phyloP scores from a whole-genome alignment of 2,888 invertebrate species.

The Cepaea hortensis region DNA sequence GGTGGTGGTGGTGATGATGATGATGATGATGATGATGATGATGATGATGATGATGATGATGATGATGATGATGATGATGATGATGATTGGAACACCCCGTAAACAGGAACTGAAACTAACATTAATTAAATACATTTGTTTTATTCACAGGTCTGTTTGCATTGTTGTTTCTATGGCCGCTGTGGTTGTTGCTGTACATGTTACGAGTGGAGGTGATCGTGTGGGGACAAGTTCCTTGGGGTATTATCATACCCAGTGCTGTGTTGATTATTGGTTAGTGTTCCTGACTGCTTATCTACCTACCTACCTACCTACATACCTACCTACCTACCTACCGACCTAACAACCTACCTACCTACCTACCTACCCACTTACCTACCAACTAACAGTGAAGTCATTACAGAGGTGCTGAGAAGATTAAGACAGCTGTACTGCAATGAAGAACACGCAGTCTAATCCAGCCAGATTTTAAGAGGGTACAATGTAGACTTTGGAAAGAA shows the following conservation, averaged over 20 bases:
- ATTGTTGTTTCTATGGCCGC: constrained; percentile 92
- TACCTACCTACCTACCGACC: too few relatives aligned
- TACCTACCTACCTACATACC: too few relatives aligned
- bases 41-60: background rate
- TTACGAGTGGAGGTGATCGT: constrained; percentile 88
- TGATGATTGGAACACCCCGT: background rate
- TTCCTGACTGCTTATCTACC: too few relatives aligned
- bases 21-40: background rate
- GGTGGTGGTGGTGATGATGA: background rate
- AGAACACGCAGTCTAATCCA: too few relatives aligned
- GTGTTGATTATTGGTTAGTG: constrained; percentile 69
- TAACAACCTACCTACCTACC: too few relatives aligned
- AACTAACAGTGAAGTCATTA: too few relatives aligned
- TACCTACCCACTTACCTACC: too few relatives aligned
- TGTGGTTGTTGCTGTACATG: constrained; percentile 89
- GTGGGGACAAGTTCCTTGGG: constrained; percentile 91
- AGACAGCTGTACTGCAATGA: too few relatives aligned
- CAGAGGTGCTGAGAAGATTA: too few relatives aligned
- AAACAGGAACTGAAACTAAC: background rate
- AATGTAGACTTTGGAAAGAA: too few relatives aligned
- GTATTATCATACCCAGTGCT: constrained; percentile 85
- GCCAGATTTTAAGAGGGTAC: too few relatives aligned
- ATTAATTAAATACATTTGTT: background rate
- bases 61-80: background rate
- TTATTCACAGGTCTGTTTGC: constrained; percentile 83